Base-by-base conservation (phyloP, 2,113 vertebrate species). In the Onychostruthus taczanowskii region DNA sequence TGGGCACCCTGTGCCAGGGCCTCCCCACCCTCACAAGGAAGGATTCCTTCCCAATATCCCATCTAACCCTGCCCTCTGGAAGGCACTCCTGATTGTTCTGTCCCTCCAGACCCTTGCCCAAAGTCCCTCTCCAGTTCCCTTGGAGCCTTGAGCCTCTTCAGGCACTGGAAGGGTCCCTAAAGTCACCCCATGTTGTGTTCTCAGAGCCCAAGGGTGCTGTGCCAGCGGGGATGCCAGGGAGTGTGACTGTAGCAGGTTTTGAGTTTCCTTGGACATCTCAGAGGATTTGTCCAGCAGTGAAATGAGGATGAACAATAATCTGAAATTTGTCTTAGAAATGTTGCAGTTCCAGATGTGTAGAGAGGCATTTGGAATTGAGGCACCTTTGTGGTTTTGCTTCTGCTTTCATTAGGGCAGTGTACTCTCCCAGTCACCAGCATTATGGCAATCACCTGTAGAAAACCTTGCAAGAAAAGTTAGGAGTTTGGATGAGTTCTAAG, bases 21-120 rank as follows among this genome's bases (percentile, higher is more conserved):
- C 50, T n/a, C 0, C 0, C 4, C 30, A 47, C 6, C 23, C 15
- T 75, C 16, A 19, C 6, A 43, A 35, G 8, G 16, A 21, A 13
- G 1, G 1, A 43, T 35, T 41, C 8, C 17, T 50, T 35, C 24
- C 35, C 16, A 26, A 4, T 35, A 24, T 41, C 11, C 50, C 16
- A 23, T 41, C 19, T 26, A 7, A 13, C 61, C 35, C 20, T 50
- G 7, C 13, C 13, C 26, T 58, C 7, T 58, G 35, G 50, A 56
- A 75, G 24, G 50, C 61, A 66, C 22, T 67, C 11, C 17, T 37
- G 10, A 10, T 35, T 67, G 52, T 67, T 13, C 35, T 58, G 20
- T 85, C 10, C 13, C 44, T 67, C 44, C 9, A 50, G 22, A 8
- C 26, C 16, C 12, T 50, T 86, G 31, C 18, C 44, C 16, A 6